These are phyloP conservation scores for Paraescarpia echinospica DNA, from an alignment of 1,140 invertebrate genomes.

Conservation along the genomic window DNA sequence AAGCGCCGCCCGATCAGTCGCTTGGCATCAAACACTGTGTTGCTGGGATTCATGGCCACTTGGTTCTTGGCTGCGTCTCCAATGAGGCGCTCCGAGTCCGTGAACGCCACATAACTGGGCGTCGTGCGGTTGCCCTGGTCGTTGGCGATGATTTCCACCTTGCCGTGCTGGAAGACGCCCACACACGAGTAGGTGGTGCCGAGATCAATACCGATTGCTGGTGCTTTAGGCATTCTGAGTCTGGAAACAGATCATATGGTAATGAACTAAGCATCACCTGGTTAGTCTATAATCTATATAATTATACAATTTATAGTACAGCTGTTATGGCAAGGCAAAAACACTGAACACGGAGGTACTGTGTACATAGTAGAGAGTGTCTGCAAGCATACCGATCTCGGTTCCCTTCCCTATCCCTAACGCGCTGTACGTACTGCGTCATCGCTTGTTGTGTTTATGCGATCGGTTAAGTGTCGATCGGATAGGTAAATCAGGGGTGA, in stretches of 20 bases:
- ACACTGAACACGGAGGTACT: too few species aligned
- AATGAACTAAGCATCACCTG: not conserved
- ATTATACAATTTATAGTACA: too few species aligned
- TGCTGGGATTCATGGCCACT: conserved; percentile 83
- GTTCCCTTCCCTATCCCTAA: too few species aligned
- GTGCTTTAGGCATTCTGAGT: conserved; percentile 36
- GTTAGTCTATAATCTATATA: too few species aligned
- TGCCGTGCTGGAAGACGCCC: conserved; percentile 63
- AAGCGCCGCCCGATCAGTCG: conserved; percentile 75
- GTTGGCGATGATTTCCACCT: conserved; percentile 87
- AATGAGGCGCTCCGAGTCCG: conserved; percentile 81
- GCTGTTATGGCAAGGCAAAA: too few species aligned
- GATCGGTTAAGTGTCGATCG: too few species aligned
- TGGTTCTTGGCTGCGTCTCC: conserved; percentile 74
- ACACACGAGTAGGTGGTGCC: conserved; percentile 64
- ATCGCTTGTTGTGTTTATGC: too few species aligned
- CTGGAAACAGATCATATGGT: not conserved
- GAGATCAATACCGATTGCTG: conserved; percentile 62
- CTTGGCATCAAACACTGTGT: conserved; percentile 91
- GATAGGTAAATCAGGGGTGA: too few species aligned
- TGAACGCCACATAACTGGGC: conserved; percentile 88
- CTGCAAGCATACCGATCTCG: too few species aligned
- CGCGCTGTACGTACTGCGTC: too few species aligned
- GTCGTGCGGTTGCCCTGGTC: conserved; percentile 91
- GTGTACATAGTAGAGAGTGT: too few species aligned